Conservation (phyloP, 2,797 vertebrate genomes). For the Avahi laniger region DNA sequence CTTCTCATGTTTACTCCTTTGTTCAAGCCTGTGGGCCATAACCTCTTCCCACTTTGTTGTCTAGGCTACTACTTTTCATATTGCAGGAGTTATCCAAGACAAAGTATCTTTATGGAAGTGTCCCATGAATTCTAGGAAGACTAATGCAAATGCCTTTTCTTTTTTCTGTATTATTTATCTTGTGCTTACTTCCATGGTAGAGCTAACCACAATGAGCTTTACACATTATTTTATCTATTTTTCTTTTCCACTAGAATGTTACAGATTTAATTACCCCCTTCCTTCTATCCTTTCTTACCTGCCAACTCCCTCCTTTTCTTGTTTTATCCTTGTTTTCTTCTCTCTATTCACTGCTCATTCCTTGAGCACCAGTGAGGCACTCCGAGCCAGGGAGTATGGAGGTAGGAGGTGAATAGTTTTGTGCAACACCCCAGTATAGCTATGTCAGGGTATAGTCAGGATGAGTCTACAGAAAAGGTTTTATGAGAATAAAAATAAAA, state of each 20-base stretch:
- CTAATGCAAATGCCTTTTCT: background rate
- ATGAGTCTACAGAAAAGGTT: background rate
- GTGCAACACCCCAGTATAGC: background rate
- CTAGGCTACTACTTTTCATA: background rate
- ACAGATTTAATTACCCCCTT: background rate
- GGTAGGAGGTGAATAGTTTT: background rate
- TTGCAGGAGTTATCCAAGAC: background rate
- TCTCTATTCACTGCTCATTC: background rate
- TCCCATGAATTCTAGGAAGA: background rate
- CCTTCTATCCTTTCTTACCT: background rate
- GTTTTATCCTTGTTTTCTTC: background rate
- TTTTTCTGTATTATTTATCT: background rate
- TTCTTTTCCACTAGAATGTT: background rate
- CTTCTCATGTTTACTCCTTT: background rate
- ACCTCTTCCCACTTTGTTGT: background rate
- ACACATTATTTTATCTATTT: background rate
- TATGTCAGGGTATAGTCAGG: background rate
- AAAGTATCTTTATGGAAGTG: background rate
- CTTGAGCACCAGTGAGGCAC: background rate
- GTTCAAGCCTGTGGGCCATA: background rate
- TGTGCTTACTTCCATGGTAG: background rate
- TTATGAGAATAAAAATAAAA: background rate
- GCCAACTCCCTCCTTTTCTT: background rate
- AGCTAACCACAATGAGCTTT: background rate
- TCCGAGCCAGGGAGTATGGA: background rate